Base-by-base conservation (phyloP, 1,140 invertebrate species). In the Lepidurus couesii region DNA sequence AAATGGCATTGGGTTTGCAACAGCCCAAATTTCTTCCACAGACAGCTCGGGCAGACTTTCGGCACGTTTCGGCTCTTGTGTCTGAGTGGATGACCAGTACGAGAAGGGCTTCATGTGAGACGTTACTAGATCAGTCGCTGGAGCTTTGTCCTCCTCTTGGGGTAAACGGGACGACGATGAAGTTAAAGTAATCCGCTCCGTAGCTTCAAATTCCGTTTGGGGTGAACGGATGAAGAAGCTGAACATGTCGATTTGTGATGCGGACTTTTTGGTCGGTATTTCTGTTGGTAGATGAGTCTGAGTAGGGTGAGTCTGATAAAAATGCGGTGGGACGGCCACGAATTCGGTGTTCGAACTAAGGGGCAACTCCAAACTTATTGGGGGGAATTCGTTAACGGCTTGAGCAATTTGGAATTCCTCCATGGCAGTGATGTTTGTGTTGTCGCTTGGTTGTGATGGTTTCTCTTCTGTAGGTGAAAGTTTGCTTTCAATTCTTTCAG, bases 121-220 rank as follows among this genome's bases (percentile, higher is more conserved):
- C 53, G n/a, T 65, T 21, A 21, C 16, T 16, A 0, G 53, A 65
- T 65, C 53, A n/a, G 53, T 9, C 13, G n/a, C 13, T 9, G 8
- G n/a, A 16, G 21, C 53, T 65, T 13, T 21, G 16, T 65, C 6
- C 21, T 21, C 47, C 13, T 21, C 53, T 65, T 21, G 53, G 8
- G 53, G 7, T 65, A 21, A 81, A 21, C 81, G 6, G 44, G 86
- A 86, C n/a, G 86, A 86, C 21, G 85, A 87, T 80, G 86, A 84
- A 44, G 87, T 86, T 83, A 87, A 85, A 45, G 84, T 82, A 16
- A 81, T 82, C 82, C 86, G 86, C 80, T 84, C 85, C 74, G 82
- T 77, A 34, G 83, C 75, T 81, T 82, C 81, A 26, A 81, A 21
- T 81, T 79, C 81, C 81, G 84, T 81, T 43, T 82, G 82, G 47